Percentiles rank a stretch among this genome's conserved stretches.
phyloP scores from a whole-genome alignment of 1,140 invertebrate genomes.

The Drosophila sp. region DNA sequence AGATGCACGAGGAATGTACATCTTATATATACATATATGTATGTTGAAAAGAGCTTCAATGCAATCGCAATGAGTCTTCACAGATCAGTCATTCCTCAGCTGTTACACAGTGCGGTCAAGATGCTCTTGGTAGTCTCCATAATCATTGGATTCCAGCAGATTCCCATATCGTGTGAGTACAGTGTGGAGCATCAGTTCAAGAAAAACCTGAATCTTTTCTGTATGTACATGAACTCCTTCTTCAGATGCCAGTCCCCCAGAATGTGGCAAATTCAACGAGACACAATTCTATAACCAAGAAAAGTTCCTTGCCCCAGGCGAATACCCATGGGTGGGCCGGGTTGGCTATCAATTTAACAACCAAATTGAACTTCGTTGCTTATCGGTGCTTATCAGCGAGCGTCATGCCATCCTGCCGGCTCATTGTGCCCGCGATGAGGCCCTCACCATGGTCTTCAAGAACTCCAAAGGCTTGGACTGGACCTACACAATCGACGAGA shows the following conservation, averaged over 20 bases:
- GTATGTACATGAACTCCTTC: neutral
- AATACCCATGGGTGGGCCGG: slow-evolving; percentile 17
- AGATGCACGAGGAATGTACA: too few species aligned
- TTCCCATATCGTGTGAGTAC: neutral
- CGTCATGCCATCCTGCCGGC: slow-evolving; percentile 4
- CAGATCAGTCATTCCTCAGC: neutral
- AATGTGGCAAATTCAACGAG: slow-evolving; percentile 18
- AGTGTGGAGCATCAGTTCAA: neutral
- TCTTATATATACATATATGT: too few species aligned
- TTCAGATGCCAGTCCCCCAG: neutral
- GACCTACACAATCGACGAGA: slow-evolving; percentile 7
- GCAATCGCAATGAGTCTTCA: neutral
- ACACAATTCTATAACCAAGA: slow-evolving; percentile 12
- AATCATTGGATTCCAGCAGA: neutral
- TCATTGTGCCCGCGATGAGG: slow-evolving; percentile 10
- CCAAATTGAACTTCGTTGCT: neutral
- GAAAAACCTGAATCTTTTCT: neutral
- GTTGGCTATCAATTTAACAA: neutral
- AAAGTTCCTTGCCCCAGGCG: slow-evolving; percentile 4
- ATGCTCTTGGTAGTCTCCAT: neutral
- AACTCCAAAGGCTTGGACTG: neutral
- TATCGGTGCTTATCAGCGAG: neutral
- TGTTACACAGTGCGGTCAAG: neutral
- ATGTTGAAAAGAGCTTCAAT: neutral
- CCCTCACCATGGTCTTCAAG: neutral